A percentile compares a stretch with the other conserved stretches of the same genome.
Evolutionary conservation across 2,888 invertebrate species (phyloP).

Genomic region (Mimas tiliae): DNA sequence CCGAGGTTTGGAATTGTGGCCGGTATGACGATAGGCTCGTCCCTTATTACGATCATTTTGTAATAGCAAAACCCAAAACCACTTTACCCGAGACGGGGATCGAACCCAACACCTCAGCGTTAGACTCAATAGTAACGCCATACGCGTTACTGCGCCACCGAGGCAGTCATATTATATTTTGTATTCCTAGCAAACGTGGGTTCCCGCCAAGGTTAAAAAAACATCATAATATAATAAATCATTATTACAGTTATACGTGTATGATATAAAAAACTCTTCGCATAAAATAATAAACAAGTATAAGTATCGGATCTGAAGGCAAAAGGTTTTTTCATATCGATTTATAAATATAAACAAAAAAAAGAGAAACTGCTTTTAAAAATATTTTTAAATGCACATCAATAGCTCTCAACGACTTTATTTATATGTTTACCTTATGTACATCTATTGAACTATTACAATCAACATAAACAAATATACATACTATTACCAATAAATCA

Average conservation of each 20-base stretch:
- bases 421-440: neutral
- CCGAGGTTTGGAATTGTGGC: too few species aligned
- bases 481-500: neutral
- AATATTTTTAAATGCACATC: constrained; percentile 1
- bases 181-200: neutral
- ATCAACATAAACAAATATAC: neutral
- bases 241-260: neutral
- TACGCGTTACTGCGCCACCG: too few species aligned
- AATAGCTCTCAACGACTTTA: constrained; percentile 1
- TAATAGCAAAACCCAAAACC: too few species aligned
- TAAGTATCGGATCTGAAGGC: neutral
- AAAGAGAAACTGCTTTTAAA: constrained; percentile 20
- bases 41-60: too few species aligned
- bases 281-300: neutral
- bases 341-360: constrained; percentile 1
- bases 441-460: constrained; percentile 3
- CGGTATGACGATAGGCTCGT: neutral
- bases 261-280: neutral
- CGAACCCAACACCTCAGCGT: too few species aligned
- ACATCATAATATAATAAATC: neutral
- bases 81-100: too few species aligned
- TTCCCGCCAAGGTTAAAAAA: neutral
- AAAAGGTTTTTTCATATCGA: constrained; percentile 4
- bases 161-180: too few species aligned
- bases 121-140: too few species aligned